These are phyloP conservation scores for Thelaira solivaga DNA, from an alignment of 2,888 invertebrate species.

Conservation along the genomic window DNA sequence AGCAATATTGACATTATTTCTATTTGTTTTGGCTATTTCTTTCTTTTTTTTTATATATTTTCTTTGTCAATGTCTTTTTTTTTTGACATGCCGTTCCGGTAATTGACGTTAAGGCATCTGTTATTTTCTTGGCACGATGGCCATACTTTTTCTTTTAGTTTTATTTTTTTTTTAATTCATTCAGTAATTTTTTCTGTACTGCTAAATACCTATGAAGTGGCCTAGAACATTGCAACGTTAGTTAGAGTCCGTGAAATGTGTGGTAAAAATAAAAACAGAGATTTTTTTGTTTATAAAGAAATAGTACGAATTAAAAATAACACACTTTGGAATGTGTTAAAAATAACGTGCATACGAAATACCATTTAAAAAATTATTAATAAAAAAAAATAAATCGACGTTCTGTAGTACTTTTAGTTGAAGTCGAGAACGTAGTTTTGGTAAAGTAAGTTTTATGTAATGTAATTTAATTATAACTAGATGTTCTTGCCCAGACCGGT, in stretches of 20 bases:
- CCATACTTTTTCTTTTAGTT: background rate
- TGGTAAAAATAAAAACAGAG: slow-evolving; percentile 24
- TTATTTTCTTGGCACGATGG: slow-evolving; percentile 10
- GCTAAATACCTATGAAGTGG: slow-evolving; percentile 51
- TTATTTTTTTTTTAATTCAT: background rate
- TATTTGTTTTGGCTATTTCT: slow-evolving; percentile 46
- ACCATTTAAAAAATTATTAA: too few species aligned
- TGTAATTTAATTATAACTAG: too few species aligned
- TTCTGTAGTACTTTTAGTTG: too few species aligned
- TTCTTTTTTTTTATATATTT: slow-evolving; percentile 6
- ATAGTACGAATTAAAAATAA: slow-evolving; percentile 1
- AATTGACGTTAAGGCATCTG: slow-evolving; percentile 59
- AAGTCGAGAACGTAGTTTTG: too few species aligned
- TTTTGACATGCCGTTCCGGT: slow-evolving; percentile 61
- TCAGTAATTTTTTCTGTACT: slow-evolving; percentile 21
- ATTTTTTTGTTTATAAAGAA: background rate
- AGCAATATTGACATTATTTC: slow-evolving; percentile 48
- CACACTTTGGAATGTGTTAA: background rate
- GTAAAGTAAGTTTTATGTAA: too few species aligned
- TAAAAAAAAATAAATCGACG: too few species aligned
- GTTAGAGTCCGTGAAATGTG: slow-evolving; percentile 16
- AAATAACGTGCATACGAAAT: too few species aligned
- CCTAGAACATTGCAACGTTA: slow-evolving; percentile 50
- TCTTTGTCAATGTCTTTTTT: slow-evolving; percentile 43
- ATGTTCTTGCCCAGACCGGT: too few species aligned